Base-by-base conservation (phyloP, 2,797 vertebrate genomes). In the Cirrhinus molitorella region DNA sequence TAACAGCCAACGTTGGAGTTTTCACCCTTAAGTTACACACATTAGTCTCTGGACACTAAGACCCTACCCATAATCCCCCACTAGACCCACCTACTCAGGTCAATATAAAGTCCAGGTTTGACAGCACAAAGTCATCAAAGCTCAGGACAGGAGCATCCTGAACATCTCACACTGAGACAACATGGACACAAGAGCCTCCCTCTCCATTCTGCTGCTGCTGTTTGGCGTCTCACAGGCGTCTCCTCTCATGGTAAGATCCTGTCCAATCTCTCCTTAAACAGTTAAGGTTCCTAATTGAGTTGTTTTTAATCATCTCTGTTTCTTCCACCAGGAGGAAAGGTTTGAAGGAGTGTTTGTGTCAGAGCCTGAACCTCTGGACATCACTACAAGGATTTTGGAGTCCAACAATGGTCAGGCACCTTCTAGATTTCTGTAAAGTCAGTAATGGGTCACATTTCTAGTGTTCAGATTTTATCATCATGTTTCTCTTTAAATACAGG, bases 31-130 rank as follows among this genome's bases (percentile, higher is more conserved):
- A 77, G 72, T 23, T 77, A 53, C 34, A 82, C 59, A 79, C 66
- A 66, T 65, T 72, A 72, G 40, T 75, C 79, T 51, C 43, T 77
- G 47, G 31, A 79, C 43, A 65, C 23, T 66, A 59, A 34, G 7
- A 14, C 66, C 67, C 53, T 25, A 23, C 4, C 17, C 7, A 70
- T 63, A 77, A 57, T 81, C 79, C 59, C 19, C 2, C 31, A 4
- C 21, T 5, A 45, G 37, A 14, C 9, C 25, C 23, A 53, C 43
- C 67, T 31, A 73, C 23, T 19, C 47, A 53, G 23, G 16, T 74
- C 16, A 74, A 31, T 74, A 74, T 74, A 91, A 92, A 83, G 86
- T 53, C 74, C 79, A 81, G 85, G 14, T 49, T 14, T 49, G 47
- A 49, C 47, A 49, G 47, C 49, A 19, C 49, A 51, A 0, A 51